Evolutionary conservation across 2,797 vertebrate species (phyloP), one percentile per base, ranked within the genome.

Genomic region (Acrossocheilus fasciatus): DNA sequence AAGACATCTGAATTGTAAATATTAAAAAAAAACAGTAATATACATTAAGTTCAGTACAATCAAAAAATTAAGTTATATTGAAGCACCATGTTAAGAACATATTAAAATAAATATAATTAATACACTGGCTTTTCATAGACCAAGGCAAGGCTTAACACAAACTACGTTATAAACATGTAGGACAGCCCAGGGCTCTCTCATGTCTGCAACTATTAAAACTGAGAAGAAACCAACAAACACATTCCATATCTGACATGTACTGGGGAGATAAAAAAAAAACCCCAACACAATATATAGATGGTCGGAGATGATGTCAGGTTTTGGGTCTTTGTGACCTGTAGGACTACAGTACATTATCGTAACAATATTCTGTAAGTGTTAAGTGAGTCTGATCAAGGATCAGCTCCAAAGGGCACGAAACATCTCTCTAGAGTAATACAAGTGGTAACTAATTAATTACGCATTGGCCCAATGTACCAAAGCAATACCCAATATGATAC

Each of bases 41-140:
- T 80, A 88, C 86, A 88, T 82, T 86, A 64, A 87, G 45, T 88
- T 89, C 87, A 90, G 88, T 87, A 89, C 88, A 79, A 86, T 90
- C 66, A 52, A 81, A 79, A 94, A 94, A 95, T 95, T 88, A 94
- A 95, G 94, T 95, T 95, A 96, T 94, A 94, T 94, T 92, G 94
- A 95, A 96, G 96, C 96, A 96, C 96, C 95, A 94, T 96, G 95
- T 96, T 92, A 92, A 94, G 92, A 95, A 89, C 74, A 94, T 94
- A 95, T 92, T 93, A 89, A 95, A 96, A 96, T 96, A 95, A 96
- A 96, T 95, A 96, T 95, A 95, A 96, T 95, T 94, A 95, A 94
- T 80, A 90, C 68, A 89, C 94, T 95, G 93, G 92, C 92, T 92
- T 94, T 94, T 87, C 77, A 82, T 89, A 89, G 87, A 85, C 68